Conservation (phyloP, 2,797 vertebrate genomes). For the Sebastes itinus region DNA sequence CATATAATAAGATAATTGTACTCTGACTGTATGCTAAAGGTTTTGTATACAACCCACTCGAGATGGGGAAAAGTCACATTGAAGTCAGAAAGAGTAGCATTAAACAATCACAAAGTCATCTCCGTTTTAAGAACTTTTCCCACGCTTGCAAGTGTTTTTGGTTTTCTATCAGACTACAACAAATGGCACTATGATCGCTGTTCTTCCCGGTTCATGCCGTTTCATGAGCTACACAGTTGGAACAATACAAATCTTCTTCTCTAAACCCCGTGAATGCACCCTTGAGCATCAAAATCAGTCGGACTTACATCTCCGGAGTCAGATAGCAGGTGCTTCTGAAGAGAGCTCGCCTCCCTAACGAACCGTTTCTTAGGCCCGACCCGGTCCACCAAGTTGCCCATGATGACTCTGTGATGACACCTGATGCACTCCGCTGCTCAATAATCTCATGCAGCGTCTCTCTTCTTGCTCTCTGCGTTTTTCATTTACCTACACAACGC, state of each 20-base stretch:
- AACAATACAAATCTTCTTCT: neutral
- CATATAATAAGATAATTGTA: neutral
- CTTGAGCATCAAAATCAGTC: neutral
- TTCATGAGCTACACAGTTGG: neutral
- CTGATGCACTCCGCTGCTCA: slow-evolving; percentile 36
- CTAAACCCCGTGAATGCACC: neutral
- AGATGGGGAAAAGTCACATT: neutral
- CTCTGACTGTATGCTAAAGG: neutral
- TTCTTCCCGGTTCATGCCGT: neutral
- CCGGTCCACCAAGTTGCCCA: slow-evolving; percentile 82
- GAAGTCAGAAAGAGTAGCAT: neutral
- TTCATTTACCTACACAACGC: slow-evolving; percentile 48
- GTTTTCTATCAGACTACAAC: neutral
- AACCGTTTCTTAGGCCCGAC: slow-evolving; percentile 73
- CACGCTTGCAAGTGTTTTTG: neutral
- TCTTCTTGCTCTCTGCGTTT: slow-evolving; percentile 32
- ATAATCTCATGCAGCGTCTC: slow-evolving; percentile 17
- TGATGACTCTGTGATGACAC: slow-evolving; percentile 56
- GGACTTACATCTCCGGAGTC: slow-evolving; percentile 81
- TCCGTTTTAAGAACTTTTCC: neutral
- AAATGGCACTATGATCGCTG: neutral
- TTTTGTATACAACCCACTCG: neutral
- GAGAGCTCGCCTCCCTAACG: slow-evolving; percentile 67
- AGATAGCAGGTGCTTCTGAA: slow-evolving; percentile 79
- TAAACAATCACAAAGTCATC: neutral